These are phyloP conservation scores for Pelvicachromis taeniatus DNA, from an alignment of 2,113 vertebrate genomes.

Conservation along the genomic window DNA sequence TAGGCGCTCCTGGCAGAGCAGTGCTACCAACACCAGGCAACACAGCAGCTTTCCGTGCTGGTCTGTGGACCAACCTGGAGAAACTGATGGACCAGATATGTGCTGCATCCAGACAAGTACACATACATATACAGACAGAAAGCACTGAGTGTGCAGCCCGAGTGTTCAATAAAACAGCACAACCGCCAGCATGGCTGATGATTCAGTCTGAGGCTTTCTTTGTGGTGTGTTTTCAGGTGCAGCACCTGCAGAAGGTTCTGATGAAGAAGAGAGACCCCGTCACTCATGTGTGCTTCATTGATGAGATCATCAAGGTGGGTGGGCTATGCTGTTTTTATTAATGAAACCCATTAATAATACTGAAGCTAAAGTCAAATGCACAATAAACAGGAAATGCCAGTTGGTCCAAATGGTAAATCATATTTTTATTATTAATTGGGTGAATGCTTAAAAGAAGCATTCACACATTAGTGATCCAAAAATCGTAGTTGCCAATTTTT, in stretches of 20 bases:
- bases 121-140: neutral
- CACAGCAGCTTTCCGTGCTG: constrained; percentile 89
- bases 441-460: too few relatives aligned
- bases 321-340: neutral
- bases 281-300: constrained; percentile 94
- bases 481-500: too few relatives aligned
- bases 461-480: too few relatives aligned
- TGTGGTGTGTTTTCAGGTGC: constrained; percentile 75
- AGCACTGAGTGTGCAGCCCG: neutral
- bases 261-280: constrained; percentile 95
- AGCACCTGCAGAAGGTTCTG: constrained; percentile 95
- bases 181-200: neutral
- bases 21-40: constrained; percentile 90
- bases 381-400: neutral
- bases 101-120: constrained; percentile 80
- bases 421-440: too few relatives aligned
- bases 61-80: constrained; percentile 97
- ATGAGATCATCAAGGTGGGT: constrained; percentile 91
- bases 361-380: neutral
- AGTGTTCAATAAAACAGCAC: neutral
- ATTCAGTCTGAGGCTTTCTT: neutral
- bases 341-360: neutral
- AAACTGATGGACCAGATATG: constrained; percentile 97
- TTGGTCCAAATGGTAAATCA: neutral
- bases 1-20: constrained; percentile 91